A percentile compares a stretch with the other conserved stretches of the same genome.
These are phyloP conservation scores for Halisarca cf. caerulea DNA, from an alignment of 37 sponge, comb jelly and placozoan genomes.

Conservation along the genomic window DNA sequence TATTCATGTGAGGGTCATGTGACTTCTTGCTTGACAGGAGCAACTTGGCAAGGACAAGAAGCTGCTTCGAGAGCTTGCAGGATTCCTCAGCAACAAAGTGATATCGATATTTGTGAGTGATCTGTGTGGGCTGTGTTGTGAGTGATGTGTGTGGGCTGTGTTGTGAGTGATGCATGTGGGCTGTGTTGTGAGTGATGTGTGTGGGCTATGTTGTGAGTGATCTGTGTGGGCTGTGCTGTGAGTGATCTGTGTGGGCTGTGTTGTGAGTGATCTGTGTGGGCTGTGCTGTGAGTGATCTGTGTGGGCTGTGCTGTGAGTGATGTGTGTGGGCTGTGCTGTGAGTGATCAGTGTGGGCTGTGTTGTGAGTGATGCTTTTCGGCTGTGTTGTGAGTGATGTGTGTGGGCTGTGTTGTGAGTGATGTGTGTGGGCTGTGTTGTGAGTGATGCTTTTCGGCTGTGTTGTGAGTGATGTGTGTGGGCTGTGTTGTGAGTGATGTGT, in stretches of 20 bases:
- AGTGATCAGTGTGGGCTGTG: neutral
- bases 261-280: too few relatives aligned
- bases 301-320: neutral
- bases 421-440: too few relatives aligned
- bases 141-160: neutral
- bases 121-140: neutral
- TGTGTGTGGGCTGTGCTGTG: neutral
- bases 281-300: neutral
- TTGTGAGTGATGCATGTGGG: neutral
- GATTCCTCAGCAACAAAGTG: constrained; percentile 41
- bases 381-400: neutral
- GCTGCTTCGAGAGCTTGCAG: constrained; percentile 35
- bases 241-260: too few relatives aligned
- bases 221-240: too few relatives aligned
- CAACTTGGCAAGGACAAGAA: constrained; percentile 55
- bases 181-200: neutral
- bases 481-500: neutral
- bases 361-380: neutral
- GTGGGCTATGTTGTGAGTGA: too few relatives aligned
- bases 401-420: too few relatives aligned
- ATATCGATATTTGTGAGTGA: constrained; percentile 39
- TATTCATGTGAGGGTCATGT: constrained; percentile 1
- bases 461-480: neutral
- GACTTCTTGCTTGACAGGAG: constrained; percentile 30
- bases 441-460: too few relatives aligned